Percentiles rank a stretch among this genome's conserved stretches.
These are phyloP conservation scores for Embiotoca jacksoni DNA, from an alignment of 2,113 vertebrate genomes.

Conservation along the genomic window DNA sequence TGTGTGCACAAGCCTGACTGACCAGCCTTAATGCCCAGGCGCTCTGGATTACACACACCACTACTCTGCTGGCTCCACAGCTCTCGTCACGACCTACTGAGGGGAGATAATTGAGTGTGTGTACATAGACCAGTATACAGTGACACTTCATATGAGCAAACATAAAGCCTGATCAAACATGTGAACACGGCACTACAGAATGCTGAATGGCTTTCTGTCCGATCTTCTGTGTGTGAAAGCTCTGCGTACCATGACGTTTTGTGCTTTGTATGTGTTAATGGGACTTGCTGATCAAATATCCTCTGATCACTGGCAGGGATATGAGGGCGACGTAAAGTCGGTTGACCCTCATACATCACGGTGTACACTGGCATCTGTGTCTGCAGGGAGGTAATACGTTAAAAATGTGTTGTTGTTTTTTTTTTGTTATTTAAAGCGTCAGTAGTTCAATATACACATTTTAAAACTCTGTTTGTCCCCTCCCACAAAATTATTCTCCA, in stretches of 20 bases:
- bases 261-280: constrained; percentile 58
- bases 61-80: constrained; percentile 41
- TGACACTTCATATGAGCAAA: constrained; percentile 69
- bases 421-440: too few species aligned
- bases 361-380: not conserved
- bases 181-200: constrained; percentile 34
- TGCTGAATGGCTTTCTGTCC: constrained; percentile 50
- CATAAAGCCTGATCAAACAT: constrained; percentile 72
- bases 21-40: constrained; percentile 53
- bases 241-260: constrained; percentile 16
- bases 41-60: constrained; percentile 64
- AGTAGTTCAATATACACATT: too few species aligned
- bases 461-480: too few species aligned
- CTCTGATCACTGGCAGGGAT: constrained; percentile 45
- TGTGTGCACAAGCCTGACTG: constrained; percentile 58
- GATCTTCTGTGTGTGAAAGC: constrained; percentile 44
- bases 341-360: constrained; percentile 49
- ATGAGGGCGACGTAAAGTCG: constrained; percentile 35
- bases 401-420: not conserved
- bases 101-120: constrained; percentile 66
- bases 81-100: constrained; percentile 33
- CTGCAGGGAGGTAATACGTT: constrained; percentile 1
- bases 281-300: constrained; percentile 66
- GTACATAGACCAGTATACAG: constrained; percentile 46
- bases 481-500: too few species aligned